Percentiles rank a stretch among this genome's conserved stretches.
Evolutionary conservation across 2,888 invertebrate genomes (phyloP).

Genomic region (Drosophila quinaria): DNA sequence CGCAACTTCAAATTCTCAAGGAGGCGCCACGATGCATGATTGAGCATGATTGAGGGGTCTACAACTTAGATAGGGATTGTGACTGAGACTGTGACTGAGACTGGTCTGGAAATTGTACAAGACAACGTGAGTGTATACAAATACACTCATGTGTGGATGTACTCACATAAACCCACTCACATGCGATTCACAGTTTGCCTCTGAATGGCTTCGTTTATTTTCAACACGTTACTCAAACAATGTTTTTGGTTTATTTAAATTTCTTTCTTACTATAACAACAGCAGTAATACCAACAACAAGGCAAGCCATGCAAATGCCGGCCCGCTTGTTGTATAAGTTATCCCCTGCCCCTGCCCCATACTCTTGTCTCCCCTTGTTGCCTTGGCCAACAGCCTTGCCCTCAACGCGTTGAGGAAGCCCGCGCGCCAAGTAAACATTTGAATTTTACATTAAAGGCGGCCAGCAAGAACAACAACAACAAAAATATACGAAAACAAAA

Average conservation of each 20-base stretch:
- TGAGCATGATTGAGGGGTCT: constrained; percentile 76
- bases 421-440: constrained; percentile 74
- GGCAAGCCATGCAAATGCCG: constrained; percentile 77
- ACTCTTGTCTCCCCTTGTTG: neutral
- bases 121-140: constrained; percentile 19
- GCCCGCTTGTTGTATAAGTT: constrained; percentile 68
- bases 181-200: constrained; percentile 67
- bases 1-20: constrained; percentile 60
- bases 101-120: constrained; percentile 48
- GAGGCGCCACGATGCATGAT: constrained; percentile 77
- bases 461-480: constrained; percentile 43
- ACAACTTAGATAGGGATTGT: constrained; percentile 8
- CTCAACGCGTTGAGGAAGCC: constrained; percentile 67
- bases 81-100: neutral
- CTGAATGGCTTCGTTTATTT: constrained; percentile 80
- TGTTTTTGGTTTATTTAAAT: constrained; percentile 81
- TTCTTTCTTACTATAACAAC: constrained; percentile 73
- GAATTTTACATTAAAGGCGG: constrained; percentile 80
- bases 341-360: constrained; percentile 1
- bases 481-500: constrained; percentile 4
- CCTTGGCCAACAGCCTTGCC: constrained; percentile 52
- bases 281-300: constrained; percentile 40
- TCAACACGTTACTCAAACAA: constrained; percentile 80
- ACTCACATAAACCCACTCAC: constrained; percentile 49
- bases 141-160: constrained; percentile 11